These are phyloP conservation scores for Anthophora plumipes DNA, from an alignment of 2,888 invertebrate species.

Conservation along the genomic window DNA sequence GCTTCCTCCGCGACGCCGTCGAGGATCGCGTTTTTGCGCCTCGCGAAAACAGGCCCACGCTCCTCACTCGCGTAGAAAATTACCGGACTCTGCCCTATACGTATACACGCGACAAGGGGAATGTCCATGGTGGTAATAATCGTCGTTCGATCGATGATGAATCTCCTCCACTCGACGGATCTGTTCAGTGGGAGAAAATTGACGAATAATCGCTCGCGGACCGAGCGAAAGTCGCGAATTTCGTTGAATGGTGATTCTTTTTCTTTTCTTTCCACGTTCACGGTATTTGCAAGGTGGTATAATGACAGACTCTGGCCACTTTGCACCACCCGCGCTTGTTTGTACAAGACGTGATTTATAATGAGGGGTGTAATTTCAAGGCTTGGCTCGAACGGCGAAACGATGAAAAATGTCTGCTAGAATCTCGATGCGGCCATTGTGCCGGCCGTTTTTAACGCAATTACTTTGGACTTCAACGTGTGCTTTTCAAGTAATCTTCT, in stretches of 20 bases:
- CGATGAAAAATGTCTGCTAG: too few species aligned
- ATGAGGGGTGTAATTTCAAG: not conserved
- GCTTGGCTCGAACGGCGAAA: too few species aligned
- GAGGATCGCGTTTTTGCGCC: slow-evolving; percentile 36
- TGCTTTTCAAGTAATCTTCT: too few species aligned
- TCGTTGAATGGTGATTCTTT: not conserved
- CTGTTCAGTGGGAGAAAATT: slow-evolving; percentile 24
- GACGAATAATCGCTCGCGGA: slow-evolving; percentile 26
- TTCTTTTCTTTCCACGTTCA: not conserved
- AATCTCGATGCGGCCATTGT: too few species aligned
- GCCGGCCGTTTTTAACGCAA: too few species aligned
- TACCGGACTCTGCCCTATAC: not conserved
- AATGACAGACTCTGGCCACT: slow-evolving; percentile 15
- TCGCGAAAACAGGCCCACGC: slow-evolving; percentile 49
- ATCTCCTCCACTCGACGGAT: not conserved
- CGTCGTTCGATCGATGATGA: not conserved
- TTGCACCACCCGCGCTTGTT: slow-evolving; percentile 33
- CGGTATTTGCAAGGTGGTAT: not conserved
- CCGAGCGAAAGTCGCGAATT: slow-evolving; percentile 22
- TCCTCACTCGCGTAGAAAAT: slow-evolving; percentile 20
- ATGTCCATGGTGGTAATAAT: slow-evolving; percentile 32
- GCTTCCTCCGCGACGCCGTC: slow-evolving; percentile 5
- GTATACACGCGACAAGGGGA: slow-evolving; percentile 10
- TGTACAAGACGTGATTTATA: not conserved
- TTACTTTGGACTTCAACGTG: too few species aligned